These are phyloP conservation scores for Lampris megalopsis DNA, from an alignment of 2,113 vertebrate genomes.

Conservation along the genomic window DNA sequence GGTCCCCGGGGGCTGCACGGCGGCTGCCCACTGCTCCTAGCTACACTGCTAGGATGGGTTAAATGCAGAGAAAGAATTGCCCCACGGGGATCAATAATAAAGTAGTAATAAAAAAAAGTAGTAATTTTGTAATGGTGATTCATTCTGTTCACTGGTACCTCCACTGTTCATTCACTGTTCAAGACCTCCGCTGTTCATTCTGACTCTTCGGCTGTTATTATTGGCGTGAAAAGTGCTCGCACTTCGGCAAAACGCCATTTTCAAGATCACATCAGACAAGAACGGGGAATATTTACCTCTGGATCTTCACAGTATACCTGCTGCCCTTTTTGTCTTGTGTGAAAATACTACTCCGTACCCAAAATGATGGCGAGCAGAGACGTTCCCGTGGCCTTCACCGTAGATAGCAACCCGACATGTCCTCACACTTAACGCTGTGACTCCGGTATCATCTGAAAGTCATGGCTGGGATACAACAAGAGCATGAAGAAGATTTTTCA, in stretches of 20 bases:
- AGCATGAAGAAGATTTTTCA: constrained; percentile 20
- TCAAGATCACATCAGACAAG: neutral
- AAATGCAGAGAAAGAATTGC: too few species aligned
- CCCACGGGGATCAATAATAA: too few species aligned
- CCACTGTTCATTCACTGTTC: too few species aligned
- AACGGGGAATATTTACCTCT: neutral
- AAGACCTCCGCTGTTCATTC: neutral
- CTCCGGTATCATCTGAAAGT: too few species aligned
- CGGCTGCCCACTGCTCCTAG: too few species aligned
- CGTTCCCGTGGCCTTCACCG: neutral
- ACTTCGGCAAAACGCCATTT: neutral
- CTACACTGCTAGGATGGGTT: too few species aligned
- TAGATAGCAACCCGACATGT: neutral
- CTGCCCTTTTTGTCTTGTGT: neutral
- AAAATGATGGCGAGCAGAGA: too few species aligned
- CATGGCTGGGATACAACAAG: too few species aligned
- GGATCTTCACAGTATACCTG: neutral
- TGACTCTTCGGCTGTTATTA: neutral
- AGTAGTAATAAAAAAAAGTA: too few species aligned
- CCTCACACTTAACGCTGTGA: neutral
- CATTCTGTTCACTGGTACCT: too few species aligned
- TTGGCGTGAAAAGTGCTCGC: neutral
- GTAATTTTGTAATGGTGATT: too few species aligned
- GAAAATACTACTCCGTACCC: neutral
- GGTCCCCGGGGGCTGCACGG: too few species aligned